Base-by-base conservation (phyloP, 2,888 invertebrate genomes). In the Thelaira solivaga region DNA sequence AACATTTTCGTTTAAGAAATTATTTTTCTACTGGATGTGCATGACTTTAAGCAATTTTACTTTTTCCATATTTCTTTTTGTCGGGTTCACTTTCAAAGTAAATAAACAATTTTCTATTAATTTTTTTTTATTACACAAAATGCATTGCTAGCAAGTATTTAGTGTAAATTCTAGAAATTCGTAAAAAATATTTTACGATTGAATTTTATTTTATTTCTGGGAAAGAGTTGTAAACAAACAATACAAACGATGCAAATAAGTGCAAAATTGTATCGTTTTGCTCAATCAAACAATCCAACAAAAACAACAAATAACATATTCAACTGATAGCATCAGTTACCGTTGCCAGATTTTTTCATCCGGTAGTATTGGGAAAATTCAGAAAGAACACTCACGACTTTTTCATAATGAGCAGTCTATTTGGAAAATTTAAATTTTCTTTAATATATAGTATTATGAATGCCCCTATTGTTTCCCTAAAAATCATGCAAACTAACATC, bases 31-130 rank as follows among this genome's bases (percentile, higher is more conserved):
- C n/a, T 49, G n/a, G 29, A 26, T 61, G 36, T 74, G 74, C 45
- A 22, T 61, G 67, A 59, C 49, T 69, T 49, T 5, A 31, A 59
- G 41, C 31, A 20, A 29, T 57, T 68, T 39, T 20, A 31, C 13
- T 51, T 65, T 8, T 34, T 53, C 5, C 20, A n/a, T n/a, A 16
- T 45, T 29, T 26, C 22, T 39, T 10, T 8, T 57, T 69, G 29
- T 49, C 26, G 39, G 16, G 18, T 59, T 53, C 29, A 29, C 31
- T 72, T 10, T 45, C 4, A 62, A 72, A 72, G 55, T 31, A 73
- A 65, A 73, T 65, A 73, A 73, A 73, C 47, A 64, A 26, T 24
- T 45, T 62, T 45, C 16, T 36, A n/a, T n/a, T n/a, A n/a, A n/a
- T 36, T 43, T 4, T 34, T 22, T 47, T 34, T 67, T 31, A 51